Evolutionary conservation across 2,797 vertebrate genomes (phyloP), one percentile per base, ranked within the genome.

Genomic region (Toxotes lorentzi): DNA sequence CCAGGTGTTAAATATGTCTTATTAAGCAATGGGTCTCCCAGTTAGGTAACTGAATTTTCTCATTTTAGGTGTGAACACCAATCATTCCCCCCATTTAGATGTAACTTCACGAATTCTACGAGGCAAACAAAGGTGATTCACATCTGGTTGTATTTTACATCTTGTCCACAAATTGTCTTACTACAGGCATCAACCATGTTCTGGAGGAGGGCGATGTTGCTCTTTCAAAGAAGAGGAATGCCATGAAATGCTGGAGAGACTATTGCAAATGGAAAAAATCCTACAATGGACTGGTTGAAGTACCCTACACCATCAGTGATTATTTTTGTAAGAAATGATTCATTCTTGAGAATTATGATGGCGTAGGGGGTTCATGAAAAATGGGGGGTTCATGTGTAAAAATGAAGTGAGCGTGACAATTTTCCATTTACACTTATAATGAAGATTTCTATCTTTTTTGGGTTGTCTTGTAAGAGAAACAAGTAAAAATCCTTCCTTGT

Each of bases 231-330:
- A 78, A 54, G 5, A 81, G 68, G 68, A 86, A 84, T 35, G 71
- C 68, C 7, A 73, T 79, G 59, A 81, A 63, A 48, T 86, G 75
- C n/a, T 70, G 19, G 78, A 66, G 7, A 1, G 19, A 5, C n/a
- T 48, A 41, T 45, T 86, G 81, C 43, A 81, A 70, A 19, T 86
- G 81, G 81, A 5, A 13, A 6, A 81, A 79, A 45, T 84, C 78
- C 69, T 17, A 27, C 45, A 63, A 13, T 4, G 75, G 85, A 30
- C 68, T 73, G 1, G 81, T 86, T 17, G 69, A 81, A 59, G 75
- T 86, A 0, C 84, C 84, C 16, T 83, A 59, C 50, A 81, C 13
- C 34, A 11, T 84, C 64, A 82, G 72, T 0, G 60, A 79, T 32
- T 78, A 76, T 66, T 86, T 70, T 50, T 79, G 78, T 81, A 50